phyloP scores from a whole-genome alignment of 2,888 invertebrate genomes.

The Nomada fabriciana region DNA sequence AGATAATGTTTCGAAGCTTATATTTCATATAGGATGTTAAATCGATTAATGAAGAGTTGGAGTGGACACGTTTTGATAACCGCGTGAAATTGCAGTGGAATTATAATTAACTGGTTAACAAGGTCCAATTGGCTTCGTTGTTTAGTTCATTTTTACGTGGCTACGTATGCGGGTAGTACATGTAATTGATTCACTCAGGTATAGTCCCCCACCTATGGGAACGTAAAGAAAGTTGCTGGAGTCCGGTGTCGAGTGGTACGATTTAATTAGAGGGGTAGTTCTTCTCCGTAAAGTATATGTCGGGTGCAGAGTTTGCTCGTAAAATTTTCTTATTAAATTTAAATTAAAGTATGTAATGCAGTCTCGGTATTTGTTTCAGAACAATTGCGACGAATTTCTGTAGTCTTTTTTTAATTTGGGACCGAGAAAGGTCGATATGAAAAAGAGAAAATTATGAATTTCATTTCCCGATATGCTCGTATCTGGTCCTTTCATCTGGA shows the following conservation, averaged over 20 bases:
- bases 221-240: conserved; percentile 36
- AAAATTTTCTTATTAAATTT: conserved; percentile 37
- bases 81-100: conserved; percentile 6
- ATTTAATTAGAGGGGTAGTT: conserved; percentile 61
- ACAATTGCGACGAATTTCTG: background rate
- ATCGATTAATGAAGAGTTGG: background rate
- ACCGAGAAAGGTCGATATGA: background rate
- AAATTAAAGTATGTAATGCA: background rate
- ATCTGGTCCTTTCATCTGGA: conserved; percentile 17
- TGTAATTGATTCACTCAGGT: conserved; percentile 5
- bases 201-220: conserved; percentile 1
- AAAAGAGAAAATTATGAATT: conserved; percentile 22
- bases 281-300: background rate
- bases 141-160: conserved; percentile 17
- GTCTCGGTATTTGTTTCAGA: background rate
- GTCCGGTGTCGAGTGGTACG: conserved; percentile 27
- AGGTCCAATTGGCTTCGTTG: conserved; percentile 9
- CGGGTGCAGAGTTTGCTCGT: conserved; percentile 30
- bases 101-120: conserved; percentile 30
- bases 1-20: background rate
- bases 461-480: conserved; percentile 1
- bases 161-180: background rate
- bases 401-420: background rate
- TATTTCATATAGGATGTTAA: background rate
- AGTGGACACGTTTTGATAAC: background rate